Base-by-base conservation (phyloP, 2,113 vertebrate genomes). In the Equus quagga region DNA sequence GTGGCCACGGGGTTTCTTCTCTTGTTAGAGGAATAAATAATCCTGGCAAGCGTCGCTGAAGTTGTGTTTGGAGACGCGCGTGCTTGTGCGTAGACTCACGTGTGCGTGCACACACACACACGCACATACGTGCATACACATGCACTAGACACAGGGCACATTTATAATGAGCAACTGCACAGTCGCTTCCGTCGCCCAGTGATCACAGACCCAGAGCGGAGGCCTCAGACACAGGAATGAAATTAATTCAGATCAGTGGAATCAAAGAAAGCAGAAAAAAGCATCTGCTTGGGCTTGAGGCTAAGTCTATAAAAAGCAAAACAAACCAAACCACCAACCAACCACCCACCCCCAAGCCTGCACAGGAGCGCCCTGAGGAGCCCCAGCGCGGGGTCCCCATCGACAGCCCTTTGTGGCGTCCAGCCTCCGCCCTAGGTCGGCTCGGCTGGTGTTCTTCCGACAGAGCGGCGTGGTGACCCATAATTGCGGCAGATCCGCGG, bases 401-500 rank as follows among this genome's bases (percentile, higher is more conserved):
- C 51, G 11, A 54, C 51, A 4, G 14, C 51, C 51, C 51, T 54
- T 11, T 26, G 83, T 33, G 62, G 64, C 13, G 33, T 21, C 58
- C 8, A 23, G 18, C 64, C 82, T 33, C 10, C 51, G 56, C 51
- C 12, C 51, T 15, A 15, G 12, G 51, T 54, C 51, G 51, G 51
- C 15, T 14, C 3, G 3, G 94, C 98, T 97, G 98, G 96, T 97
- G 96, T 98, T 98, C 99, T 99, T 99, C 99, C 99, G 99, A 99
- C 99, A 99, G 99, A 98, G 91, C 87, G 98, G 98, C 98, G 99
- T 98, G 99, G 99, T 99, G 99, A 99, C 99, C 99, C 99, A 94
- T 99, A 98, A 99, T 99, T 99, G 99, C 97, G 98, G 98, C 99
- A 99, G 99, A 99, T 99, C 99, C 99, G 97, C 99, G 99, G 99